phyloP scores from a whole-genome alignment of 1,140 invertebrate species.

The Archegozetes longisetosus region DNA sequence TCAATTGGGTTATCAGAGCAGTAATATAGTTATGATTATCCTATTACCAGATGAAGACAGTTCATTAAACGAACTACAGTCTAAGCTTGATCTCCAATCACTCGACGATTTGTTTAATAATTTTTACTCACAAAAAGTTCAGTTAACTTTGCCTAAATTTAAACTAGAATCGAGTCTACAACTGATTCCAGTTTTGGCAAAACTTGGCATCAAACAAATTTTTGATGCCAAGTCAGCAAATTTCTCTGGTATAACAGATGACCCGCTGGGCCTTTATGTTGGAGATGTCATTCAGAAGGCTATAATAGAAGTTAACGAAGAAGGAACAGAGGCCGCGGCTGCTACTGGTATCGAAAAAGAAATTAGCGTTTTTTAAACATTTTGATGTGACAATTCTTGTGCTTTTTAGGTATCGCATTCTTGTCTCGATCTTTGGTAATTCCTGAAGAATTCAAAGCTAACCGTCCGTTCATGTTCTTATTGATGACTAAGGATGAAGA shows the following conservation, averaged over 20 bases:
- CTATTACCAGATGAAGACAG: conserved; percentile 24
- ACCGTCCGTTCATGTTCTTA: conserved; percentile 1
- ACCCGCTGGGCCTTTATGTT: conserved; percentile 32
- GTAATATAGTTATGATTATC: conserved; percentile 28
- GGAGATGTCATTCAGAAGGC: conserved; percentile 54
- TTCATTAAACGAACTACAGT: conserved; percentile 20
- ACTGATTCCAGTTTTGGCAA: conserved; percentile 41
- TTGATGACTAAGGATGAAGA: not conserved
- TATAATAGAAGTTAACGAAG: conserved; percentile 62
- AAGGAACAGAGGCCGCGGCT: conserved; percentile 55
- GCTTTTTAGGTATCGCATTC: not conserved
- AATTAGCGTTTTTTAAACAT: not conserved
- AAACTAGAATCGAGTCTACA: conserved; percentile 48
- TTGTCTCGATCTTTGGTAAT: not conserved
- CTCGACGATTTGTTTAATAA: conserved; percentile 16
- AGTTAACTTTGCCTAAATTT: conserved; percentile 55
- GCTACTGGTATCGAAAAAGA: conserved; percentile 39
- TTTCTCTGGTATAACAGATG: conserved; percentile 40
- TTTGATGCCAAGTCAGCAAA: conserved; percentile 37
- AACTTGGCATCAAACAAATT: conserved; percentile 49
- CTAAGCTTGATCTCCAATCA: conserved; percentile 21
- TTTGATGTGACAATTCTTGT: not conserved
- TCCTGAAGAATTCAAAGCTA: not conserved
- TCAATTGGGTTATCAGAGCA: conserved; percentile 44
- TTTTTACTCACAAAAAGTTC: conserved; percentile 29